Evolutionary conservation across 2,113 vertebrate genomes (phyloP).

Genomic region (Cryptomyrus ogoouensis): DNA sequence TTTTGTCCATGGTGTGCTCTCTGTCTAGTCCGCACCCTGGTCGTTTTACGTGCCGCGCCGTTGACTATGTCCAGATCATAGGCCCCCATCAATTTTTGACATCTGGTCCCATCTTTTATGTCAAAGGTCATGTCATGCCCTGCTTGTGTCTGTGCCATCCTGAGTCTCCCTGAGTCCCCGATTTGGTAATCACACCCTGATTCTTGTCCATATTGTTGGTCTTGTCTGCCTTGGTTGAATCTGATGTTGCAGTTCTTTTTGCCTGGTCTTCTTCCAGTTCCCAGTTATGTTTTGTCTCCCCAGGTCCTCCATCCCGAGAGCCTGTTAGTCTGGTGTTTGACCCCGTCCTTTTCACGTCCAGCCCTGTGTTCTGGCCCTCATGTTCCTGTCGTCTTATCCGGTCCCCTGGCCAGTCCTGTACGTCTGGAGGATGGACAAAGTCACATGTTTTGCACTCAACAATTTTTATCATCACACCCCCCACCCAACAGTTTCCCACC

Average conservation of each 20-base stretch:
- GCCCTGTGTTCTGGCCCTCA: too few species aligned
- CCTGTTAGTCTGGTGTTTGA: neutral
- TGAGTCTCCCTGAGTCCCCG: too few species aligned
- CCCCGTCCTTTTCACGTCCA: neutral
- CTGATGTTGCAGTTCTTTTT: too few species aligned
- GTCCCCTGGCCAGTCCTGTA: too few species aligned
- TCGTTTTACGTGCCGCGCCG: neutral
- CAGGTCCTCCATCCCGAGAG: too few species aligned
- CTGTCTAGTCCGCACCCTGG: neutral
- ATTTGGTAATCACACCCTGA: too few species aligned
- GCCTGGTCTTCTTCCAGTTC: too few species aligned
- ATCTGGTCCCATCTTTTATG: neutral
- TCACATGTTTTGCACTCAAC: neutral
- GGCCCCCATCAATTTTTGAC: neutral
- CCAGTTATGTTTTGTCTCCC: too few species aligned
- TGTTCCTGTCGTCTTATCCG: too few species aligned
- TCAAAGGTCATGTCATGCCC: neutral
- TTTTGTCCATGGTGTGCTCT: too few species aligned
- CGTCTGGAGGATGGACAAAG: neutral
- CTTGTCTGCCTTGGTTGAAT: too few species aligned
- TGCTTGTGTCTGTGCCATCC: neutral
- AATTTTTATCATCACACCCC: neutral
- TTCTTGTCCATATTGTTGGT: too few species aligned
- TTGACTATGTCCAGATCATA: neutral
- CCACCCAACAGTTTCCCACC: neutral